Conservation (phyloP, 2,888 invertebrate species). For the Mechanitis messenoides region DNA sequence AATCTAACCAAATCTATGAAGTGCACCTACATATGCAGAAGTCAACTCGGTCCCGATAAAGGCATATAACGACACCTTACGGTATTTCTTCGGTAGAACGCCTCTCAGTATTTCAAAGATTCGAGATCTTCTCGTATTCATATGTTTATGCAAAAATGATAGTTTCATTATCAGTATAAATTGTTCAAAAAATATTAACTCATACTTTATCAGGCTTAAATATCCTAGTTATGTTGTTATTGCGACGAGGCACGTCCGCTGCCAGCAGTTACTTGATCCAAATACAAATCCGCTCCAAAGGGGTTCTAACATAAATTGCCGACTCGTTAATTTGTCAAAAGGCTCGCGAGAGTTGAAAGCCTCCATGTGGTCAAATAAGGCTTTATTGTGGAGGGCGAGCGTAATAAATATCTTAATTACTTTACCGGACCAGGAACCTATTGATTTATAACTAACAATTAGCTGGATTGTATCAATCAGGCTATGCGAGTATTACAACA, state of each 20-base stretch:
- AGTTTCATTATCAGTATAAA: neutral
- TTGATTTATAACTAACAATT: neutral
- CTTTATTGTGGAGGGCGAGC: neutral
- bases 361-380: slow-evolving; percentile 2
- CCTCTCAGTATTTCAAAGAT: no score
- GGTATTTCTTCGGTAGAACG: no score
- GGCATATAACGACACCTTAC: no score
- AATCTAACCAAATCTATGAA: no score
- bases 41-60: no score
- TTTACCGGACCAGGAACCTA: neutral
- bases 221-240: neutral
- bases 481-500: no score
- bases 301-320: slow-evolving; percentile 16
- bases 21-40: no score
- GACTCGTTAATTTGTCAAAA: slow-evolving; percentile 32
- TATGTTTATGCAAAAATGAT: no score
- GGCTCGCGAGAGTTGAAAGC: slow-evolving; percentile 6
- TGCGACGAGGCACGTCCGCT: slow-evolving; percentile 17
- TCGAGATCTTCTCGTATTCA: no score
- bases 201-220: neutral
- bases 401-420: neutral
- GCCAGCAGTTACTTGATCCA: slow-evolving; percentile 19
- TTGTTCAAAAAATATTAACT: neutral
- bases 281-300: slow-evolving; percentile 21
- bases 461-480: no score